phyloP scores from a whole-genome alignment of 1,140 invertebrate species.

The Vollenhovia emeryi region DNA sequence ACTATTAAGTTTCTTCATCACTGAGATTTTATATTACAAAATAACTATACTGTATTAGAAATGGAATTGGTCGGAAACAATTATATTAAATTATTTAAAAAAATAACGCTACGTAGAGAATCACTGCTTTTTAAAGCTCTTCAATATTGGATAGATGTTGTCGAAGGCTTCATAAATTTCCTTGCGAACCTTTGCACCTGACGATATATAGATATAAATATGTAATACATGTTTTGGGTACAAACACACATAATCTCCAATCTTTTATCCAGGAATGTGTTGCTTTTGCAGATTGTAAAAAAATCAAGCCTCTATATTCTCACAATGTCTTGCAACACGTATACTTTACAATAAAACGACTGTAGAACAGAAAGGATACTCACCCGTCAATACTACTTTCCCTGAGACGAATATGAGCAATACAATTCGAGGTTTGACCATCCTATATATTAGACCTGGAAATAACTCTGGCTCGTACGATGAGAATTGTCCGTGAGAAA shows the following conservation, averaged over 20 bases:
- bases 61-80: not conserved
- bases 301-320: not conserved
- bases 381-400: slow-evolving; percentile 98
- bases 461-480: slow-evolving; percentile 98
- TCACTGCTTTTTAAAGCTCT: slow-evolving; percentile 98
- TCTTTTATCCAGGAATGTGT: not conserved
- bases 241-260: not conserved
- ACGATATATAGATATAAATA: slow-evolving; percentile 70
- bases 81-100: slow-evolving; percentile 4
- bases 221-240: slow-evolving; percentile 19
- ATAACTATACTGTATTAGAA: not conserved
- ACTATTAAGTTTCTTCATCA: not conserved
- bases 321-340: not conserved
- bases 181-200: slow-evolving; percentile 98
- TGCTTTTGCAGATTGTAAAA: slow-evolving; percentile 1
- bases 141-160: slow-evolving; percentile 99
- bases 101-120: slow-evolving; percentile 20
- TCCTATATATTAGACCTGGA: slow-evolving; percentile 99
- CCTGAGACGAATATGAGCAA: slow-evolving; percentile 99
- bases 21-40: slow-evolving; percentile 5
- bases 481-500: slow-evolving; percentile 99
- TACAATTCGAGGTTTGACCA: slow-evolving; percentile 99
- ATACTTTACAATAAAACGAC: not conserved
- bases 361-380: slow-evolving; percentile 43
- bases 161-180: slow-evolving; percentile 99